Evolutionary conservation across 30 jellyfish, hydroid and myxozoan species (phyloP), one percentile per base, ranked within the genome.

Genomic region (Hydra vulgaris): DNA sequence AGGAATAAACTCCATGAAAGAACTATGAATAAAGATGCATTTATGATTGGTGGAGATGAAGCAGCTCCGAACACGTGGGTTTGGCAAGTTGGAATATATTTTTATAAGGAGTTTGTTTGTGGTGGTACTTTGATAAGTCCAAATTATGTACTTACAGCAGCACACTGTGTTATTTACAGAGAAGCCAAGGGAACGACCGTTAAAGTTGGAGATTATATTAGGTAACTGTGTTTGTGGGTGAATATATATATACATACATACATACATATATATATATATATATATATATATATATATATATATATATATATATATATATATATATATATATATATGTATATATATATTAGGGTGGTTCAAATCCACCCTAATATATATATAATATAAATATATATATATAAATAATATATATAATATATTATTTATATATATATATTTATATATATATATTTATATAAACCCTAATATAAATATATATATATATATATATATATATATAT

Each of bases 111-210:
- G 71, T 75, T 21, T 25, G 17, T 26, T 18, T 75, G 83, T 16
- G 83, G 83, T 20, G 83, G 83, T 54, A 53, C 70, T 26, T 68
- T 75, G 22, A 75, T 75, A 15, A 75, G 72, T 27, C 83, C 83
- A 4, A 27, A 54, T 0, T 71, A 26, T 26, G 25, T 75, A 17
- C 24, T 75, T 23, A 75, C 83, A 1, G 83, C 83, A 23, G 83
- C 83, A 20, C 83, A 75, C 23, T 75, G 83, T 22, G 83, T 75
- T n/a, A 27, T 26, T 25, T 18, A 75, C 25, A 22, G 66, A 26
- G 56, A 23, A 17, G 24, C 5, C 17, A 53, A 20, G 1, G 71
- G 71, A 0, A 54, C 56, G 22, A 53, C 71, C 21, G 83, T 75
- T 18, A 66, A 71, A 5, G 72, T 75, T 21, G 83, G 83, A 25